phyloP scores from a whole-genome alignment of 2,113 vertebrate species.

The Taurulus bubalis region DNA sequence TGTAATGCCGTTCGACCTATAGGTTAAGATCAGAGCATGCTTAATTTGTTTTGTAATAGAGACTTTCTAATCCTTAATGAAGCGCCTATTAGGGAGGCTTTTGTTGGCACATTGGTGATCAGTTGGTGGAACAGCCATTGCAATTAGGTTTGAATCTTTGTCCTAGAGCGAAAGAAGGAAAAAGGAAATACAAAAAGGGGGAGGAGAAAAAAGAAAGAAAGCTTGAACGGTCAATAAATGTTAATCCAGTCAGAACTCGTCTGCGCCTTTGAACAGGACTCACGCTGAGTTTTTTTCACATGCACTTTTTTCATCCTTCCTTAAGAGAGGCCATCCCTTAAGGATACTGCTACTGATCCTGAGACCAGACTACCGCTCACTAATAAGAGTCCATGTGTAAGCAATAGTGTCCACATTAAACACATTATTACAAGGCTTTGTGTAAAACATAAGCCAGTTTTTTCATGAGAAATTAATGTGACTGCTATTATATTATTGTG shows the following conservation, averaged over 20 bases:
- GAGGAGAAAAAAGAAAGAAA: conserved; percentile 39
- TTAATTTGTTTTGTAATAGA: conserved; percentile 99
- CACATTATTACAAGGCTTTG: conserved; percentile 80
- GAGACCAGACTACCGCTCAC: conserved; percentile 87
- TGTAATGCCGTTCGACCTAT: conserved; percentile 92
- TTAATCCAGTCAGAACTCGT: conserved; percentile 99
- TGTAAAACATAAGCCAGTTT: conserved; percentile 68
- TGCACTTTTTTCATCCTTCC: conserved; percentile 88
- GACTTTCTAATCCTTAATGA: conserved; percentile 99
- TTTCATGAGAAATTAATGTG: conserved; percentile 19
- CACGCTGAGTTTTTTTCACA: conserved; percentile 87
- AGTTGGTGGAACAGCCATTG: conserved; percentile 94
- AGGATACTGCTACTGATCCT: conserved; percentile 85
- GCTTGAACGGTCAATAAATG: conserved; percentile 99
- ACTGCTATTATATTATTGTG: conserved; percentile 28
- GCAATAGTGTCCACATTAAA: conserved; percentile 87
- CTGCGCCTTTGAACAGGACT: conserved; percentile 96
- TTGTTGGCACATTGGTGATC: conserved; percentile 97
- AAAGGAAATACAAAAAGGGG: conserved; percentile 75
- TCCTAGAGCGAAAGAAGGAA: conserved; percentile 89
- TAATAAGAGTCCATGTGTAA: conserved; percentile 93
- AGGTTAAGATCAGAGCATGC: conserved; percentile 95
- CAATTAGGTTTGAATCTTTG: conserved; percentile 98
- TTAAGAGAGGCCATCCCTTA: conserved; percentile 89
- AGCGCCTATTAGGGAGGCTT: conserved; percentile 97